Percentiles rank a stretch among this genome's conserved stretches.
phyloP scores from a whole-genome alignment of 2,888 invertebrate species.

The Drosophila formosana region DNA sequence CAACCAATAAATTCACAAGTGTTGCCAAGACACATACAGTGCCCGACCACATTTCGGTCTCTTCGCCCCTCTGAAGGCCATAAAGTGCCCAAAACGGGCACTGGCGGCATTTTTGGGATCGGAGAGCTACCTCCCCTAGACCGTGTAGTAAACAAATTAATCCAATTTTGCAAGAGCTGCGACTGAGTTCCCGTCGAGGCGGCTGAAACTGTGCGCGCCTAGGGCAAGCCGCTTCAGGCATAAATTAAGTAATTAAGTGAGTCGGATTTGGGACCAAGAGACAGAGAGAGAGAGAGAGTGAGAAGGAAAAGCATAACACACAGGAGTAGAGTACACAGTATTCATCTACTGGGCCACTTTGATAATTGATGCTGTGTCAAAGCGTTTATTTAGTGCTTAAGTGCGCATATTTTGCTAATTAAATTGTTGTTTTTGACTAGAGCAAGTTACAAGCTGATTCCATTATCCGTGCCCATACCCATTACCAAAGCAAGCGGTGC shows the following conservation, averaged over 20 bases:
- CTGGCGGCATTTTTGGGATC: slow-evolving; percentile 3
- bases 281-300: background rate
- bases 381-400: slow-evolving; percentile 72
- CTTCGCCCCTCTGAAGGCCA: slow-evolving; percentile 9
- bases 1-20: slow-evolving; percentile 12
- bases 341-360: slow-evolving; percentile 36
- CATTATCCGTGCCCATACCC: slow-evolving; percentile 4
- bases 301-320: background rate
- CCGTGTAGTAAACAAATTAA: slow-evolving; percentile 73
- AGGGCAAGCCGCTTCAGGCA: slow-evolving; percentile 49
- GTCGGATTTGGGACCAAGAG: background rate
- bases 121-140: background rate
- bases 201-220: slow-evolving; percentile 16
- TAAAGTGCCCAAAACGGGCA: slow-evolving; percentile 33
- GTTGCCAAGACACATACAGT: slow-evolving; percentile 28
- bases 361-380: slow-evolving; percentile 79
- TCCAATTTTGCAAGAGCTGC: slow-evolving; percentile 64
- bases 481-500: background rate
- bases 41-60: background rate
- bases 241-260: slow-evolving; percentile 78
- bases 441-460: slow-evolving; percentile 9
- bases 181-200: slow-evolving; percentile 9
- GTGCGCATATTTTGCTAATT: slow-evolving; percentile 52
- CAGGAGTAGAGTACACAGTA: background rate
- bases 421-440: slow-evolving; percentile 35